Percentiles rank a stretch among this genome's conserved stretches.
Conservation (phyloP, 2,113 vertebrate genomes). For the Syrmaticus mikado region DNA sequence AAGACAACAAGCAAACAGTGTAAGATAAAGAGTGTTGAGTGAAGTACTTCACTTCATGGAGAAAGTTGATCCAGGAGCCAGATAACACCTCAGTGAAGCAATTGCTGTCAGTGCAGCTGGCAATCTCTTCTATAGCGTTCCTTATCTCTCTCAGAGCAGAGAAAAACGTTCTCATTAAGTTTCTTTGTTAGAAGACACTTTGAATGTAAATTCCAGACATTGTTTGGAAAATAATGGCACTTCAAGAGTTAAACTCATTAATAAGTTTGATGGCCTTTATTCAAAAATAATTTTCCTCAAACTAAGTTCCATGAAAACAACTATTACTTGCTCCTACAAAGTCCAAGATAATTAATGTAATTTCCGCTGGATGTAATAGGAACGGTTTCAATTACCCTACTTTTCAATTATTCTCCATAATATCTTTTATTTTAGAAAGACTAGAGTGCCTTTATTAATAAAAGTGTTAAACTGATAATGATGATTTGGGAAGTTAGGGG, state of each 20-base stretch:
- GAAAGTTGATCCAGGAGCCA: not conserved
- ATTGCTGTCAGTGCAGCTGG: conserved; percentile 25
- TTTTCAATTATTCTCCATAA: conserved; percentile 42
- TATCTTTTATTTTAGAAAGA: conserved; percentile 24
- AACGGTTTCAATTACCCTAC: conserved; percentile 48
- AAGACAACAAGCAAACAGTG: not conserved
- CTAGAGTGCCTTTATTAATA: conserved; percentile 34
- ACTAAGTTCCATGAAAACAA: conserved; percentile 12
- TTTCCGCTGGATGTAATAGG: conserved; percentile 24
- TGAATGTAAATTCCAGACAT: not conserved
- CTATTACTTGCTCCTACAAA: not conserved
- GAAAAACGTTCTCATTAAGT: not conserved
- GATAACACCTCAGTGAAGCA: not conserved
- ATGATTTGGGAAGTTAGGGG: not conserved
- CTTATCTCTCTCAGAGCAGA: not conserved
- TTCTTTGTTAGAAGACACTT: not conserved
- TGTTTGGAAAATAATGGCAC: not conserved
- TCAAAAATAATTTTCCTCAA: not conserved
- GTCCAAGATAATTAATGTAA: conserved; percentile 35
- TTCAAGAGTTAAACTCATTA: not conserved
- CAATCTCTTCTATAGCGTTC: not conserved
- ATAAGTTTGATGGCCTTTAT: not conserved
- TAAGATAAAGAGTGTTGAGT: not conserved
- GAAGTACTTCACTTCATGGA: not conserved
- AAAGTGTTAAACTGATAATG: conserved; percentile 42